These are phyloP conservation scores for Thunnus albacares DNA, from an alignment of 2,797 vertebrate species.

Conservation along the genomic window DNA sequence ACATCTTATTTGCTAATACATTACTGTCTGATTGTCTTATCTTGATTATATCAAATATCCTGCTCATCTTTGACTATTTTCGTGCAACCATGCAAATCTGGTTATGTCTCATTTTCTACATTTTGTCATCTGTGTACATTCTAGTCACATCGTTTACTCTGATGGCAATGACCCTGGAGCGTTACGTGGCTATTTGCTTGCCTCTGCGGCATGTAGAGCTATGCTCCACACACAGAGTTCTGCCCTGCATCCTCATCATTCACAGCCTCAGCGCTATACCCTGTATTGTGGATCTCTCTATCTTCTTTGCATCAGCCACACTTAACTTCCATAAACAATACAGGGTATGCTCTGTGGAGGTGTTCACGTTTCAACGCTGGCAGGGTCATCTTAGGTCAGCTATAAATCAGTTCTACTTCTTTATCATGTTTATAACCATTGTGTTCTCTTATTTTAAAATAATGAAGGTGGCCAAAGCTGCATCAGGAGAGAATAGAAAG, in stretches of 20 bases:
- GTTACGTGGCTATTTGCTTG: slow-evolving; percentile 79
- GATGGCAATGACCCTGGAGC: slow-evolving; percentile 78
- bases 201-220: slow-evolving; percentile 72
- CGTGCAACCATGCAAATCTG: slow-evolving; percentile 12
- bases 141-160: slow-evolving; percentile 74
- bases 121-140: background rate
- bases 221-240: slow-evolving; percentile 42
- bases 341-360: slow-evolving; percentile 22
- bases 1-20: slow-evolving; percentile 75
- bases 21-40: slow-evolving; percentile 66
- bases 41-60: slow-evolving; percentile 55
- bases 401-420: slow-evolving; percentile 60
- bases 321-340: background rate
- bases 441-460: slow-evolving; percentile 68
- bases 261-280: slow-evolving; percentile 58
- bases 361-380: slow-evolving; percentile 47
- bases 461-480: slow-evolving; percentile 59
- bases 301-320: slow-evolving; percentile 32
- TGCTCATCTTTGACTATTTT: slow-evolving; percentile 31
- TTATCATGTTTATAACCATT: slow-evolving; percentile 59
- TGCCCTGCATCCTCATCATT: slow-evolving; percentile 59
- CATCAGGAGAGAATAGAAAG: slow-evolving; percentile 64
- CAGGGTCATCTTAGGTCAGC: slow-evolving; percentile 50
- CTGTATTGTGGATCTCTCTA: slow-evolving; percentile 6
- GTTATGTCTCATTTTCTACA: slow-evolving; percentile 46